Base-by-base conservation (phyloP, 2,888 invertebrate genomes). In the Rhamphomyia laevipes region DNA sequence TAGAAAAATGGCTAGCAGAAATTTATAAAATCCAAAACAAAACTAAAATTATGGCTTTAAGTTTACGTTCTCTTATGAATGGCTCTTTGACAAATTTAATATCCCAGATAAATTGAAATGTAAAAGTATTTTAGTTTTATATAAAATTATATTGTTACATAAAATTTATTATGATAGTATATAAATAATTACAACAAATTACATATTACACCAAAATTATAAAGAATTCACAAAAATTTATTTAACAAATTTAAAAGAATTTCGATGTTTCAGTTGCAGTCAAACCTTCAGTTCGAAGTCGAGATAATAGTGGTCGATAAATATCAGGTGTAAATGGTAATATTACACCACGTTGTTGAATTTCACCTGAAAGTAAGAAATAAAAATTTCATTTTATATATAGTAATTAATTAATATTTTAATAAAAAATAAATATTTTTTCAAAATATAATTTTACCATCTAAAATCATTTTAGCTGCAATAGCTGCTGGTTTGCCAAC, bases 391-490 rank as follows among this genome's bases (percentile, higher is more conserved):
- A n/a, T n/a, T n/a, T n/a, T n/a, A n/a, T n/a, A n/a, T n/a, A n/a
- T n/a, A 9, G 6, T 11, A 30, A 13, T 35, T 35, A 5, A 12
- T 35, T 35, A 35, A 35, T n/a, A 35, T n/a, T 6, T n/a, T 4
- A n/a, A 11, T n/a, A 15, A 12, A 37, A 37, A 5, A 4, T 37
- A 37, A n/a, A 37, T 11, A 15, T 16, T 37, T 15, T 37, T n/a
- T n/a, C n/a, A n/a, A n/a, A n/a, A n/a, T n/a, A n/a, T 13, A 6
- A 3, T 21, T 18, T 45, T 30, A 66, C 68, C 96, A 69, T 95
- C 93, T 13, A 99, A 74, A 53, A 99, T 80, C 99, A 99, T 99
- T 72, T 94, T 94, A 1, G 93, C 84, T 2, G 96, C 94, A 59
- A 99, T 97, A 17, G 92, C 99, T 7, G 94, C 85, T 0, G 86